Percentiles rank a stretch among this genome's conserved stretches.
phyloP scores from a whole-genome alignment of 1,140 invertebrate species.

The Microvelia longipes region DNA sequence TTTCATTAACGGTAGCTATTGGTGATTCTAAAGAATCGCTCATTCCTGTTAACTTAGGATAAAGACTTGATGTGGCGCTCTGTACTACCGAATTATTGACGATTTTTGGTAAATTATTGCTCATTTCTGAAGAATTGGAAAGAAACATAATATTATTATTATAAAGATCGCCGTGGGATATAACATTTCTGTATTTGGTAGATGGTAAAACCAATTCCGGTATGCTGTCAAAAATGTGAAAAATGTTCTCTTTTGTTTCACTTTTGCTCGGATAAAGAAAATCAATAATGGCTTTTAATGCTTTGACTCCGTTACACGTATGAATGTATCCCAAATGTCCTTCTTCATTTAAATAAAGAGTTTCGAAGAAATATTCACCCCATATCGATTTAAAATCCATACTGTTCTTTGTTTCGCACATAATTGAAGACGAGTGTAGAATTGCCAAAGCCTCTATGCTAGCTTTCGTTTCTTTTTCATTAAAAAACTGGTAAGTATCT shows the following conservation, averaged over 20 bases:
- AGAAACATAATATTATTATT: neutral
- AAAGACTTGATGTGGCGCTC: no score
- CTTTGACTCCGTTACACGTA: neutral
- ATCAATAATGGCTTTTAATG: neutral
- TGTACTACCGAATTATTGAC: no score
- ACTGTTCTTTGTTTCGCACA: neutral
- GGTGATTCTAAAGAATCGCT: no score
- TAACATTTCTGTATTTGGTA: neutral
- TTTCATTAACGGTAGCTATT: no score
- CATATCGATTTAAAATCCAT: neutral
- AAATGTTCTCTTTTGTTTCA: neutral
- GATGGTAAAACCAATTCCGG: neutral
- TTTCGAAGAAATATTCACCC: neutral
- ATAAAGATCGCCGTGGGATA: neutral
- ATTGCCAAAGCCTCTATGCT: neutral
- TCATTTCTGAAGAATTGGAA: no score
- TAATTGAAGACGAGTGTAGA: neutral
- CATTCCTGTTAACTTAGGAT: no score
- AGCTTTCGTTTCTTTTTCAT: neutral
- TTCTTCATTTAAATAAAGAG: neutral
- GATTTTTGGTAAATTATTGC: no score
- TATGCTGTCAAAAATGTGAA: neutral
- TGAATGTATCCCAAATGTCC: neutral
- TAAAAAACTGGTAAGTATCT: neutral
- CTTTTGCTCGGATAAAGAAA: neutral